Percentiles rank a stretch among this genome's conserved stretches.
Conservation (phyloP, 2,888 invertebrate genomes). For the Oxycera nigricornis region DNA sequence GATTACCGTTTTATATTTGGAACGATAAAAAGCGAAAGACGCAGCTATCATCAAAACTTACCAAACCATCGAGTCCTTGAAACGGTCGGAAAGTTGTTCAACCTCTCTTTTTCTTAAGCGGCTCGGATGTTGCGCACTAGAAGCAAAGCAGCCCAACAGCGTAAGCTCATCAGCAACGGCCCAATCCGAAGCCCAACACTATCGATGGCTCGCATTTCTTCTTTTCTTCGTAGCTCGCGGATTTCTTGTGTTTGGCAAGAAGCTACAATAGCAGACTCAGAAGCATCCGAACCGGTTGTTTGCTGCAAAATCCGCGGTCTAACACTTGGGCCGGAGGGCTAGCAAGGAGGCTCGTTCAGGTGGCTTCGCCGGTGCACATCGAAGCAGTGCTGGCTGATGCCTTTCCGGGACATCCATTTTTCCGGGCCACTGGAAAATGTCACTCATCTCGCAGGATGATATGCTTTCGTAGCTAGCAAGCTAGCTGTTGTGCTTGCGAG, state of each 20-base stretch:
- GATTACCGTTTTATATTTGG: slow-evolving; percentile 5
- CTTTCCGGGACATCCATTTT: not conserved
- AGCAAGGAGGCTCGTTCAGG: not conserved
- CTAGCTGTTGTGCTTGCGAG: no score
- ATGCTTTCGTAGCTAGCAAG: no score
- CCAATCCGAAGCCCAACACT: slow-evolving; percentile 1
- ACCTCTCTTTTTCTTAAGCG: not conserved
- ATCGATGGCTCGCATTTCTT: not conserved
- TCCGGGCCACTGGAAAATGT: not conserved
- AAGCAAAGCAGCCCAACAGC: slow-evolving; percentile 10
- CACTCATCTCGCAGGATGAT: not conserved
- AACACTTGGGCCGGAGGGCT: not conserved
- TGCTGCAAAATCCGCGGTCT: not conserved
- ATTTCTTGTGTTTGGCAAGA: not conserved
- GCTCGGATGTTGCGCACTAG: not conserved
- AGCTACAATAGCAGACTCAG: no score
- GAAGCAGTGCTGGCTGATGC: not conserved
- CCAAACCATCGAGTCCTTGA: slow-evolving; percentile 37
- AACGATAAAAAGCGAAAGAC: not conserved
- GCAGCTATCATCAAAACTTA: slow-evolving; percentile 17
- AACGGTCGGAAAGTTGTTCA: slow-evolving; percentile 24
- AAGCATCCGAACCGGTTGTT: not conserved
- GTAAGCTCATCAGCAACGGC: slow-evolving; percentile 6
- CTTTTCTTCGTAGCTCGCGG: not conserved
- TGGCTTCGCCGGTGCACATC: not conserved